A percentile compares a stretch with the other conserved stretches of the same genome.
These are phyloP conservation scores for Penaeus vannamei DNA, from an alignment of 1,140 invertebrate species.

Conservation along the genomic window DNA sequence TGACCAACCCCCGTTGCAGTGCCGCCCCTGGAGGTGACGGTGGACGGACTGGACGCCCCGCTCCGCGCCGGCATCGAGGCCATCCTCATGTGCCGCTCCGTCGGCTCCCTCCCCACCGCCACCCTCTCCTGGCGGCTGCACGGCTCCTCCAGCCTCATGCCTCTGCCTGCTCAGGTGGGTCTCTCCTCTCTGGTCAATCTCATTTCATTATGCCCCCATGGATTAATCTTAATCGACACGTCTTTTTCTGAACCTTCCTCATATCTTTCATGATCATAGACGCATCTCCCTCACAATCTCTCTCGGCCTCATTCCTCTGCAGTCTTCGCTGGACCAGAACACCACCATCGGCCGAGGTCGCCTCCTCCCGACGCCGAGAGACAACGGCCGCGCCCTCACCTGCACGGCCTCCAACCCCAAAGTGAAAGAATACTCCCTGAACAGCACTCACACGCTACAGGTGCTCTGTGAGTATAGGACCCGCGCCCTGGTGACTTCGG, in stretches of 20 bases:
- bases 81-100: constrained; percentile 37
- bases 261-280: too few relatives aligned
- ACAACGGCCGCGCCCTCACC: constrained; percentile 43
- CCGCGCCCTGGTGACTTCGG: too few relatives aligned
- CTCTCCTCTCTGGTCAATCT: background rate
- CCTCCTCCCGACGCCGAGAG: constrained; percentile 17
- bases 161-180: constrained; percentile 49
- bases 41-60: constrained; percentile 49
- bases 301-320: background rate
- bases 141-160: constrained; percentile 24
- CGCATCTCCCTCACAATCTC: background rate
- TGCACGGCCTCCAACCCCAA: constrained; percentile 42
- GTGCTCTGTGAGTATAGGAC: constrained; percentile 41
- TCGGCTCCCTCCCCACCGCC: constrained; percentile 60
- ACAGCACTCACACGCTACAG: constrained; percentile 35
- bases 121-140: constrained; percentile 63
- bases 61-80: constrained; percentile 45
- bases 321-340: constrained; percentile 51
- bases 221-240: too few relatives aligned
- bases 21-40: constrained; percentile 49
- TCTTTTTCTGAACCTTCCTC: too few relatives aligned
- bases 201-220: too few relatives aligned
- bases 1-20: constrained; percentile 29
- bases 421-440: constrained; percentile 36
- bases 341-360: constrained; percentile 40